Evolutionary conservation across 1,140 invertebrate genomes (phyloP), one percentile per base, ranked within the genome.

Genomic region (Heliconius hewitsoni): DNA sequence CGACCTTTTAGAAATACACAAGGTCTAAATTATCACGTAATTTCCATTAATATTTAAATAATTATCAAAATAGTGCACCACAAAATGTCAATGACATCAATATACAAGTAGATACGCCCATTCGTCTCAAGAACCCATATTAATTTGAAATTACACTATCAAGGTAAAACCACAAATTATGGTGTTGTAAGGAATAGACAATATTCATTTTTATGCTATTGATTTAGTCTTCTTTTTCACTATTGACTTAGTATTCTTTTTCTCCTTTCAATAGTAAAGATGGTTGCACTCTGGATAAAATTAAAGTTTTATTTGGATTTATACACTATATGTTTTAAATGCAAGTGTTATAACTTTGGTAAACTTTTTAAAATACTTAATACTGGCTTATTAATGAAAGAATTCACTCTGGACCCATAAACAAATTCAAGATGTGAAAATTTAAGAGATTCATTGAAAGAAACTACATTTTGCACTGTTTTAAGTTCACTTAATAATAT

Each of bases 401-500:
- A 73, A 71, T 90, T 88, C 18, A 86, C 84, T 55, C 92, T 82
- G 50, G 85, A 73, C 23, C 92, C 92, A 79, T 90, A 93, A 16
- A 91, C 80, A 86, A 91, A 93, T 79, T 93, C 92, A 72, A 93
- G 82, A 82, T 93, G 92, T 50, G 87, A 88, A 80, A 93, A 92
- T 74, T 90, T 86, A 57, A 87, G 72, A 16, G 82, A 85, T 81
- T 85, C 83, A 74, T 91, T 88, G 23, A 90, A 85, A 13, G 84
- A 71, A 37, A 86, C 78, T 76, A 79, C 82, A 13, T 82, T 84
- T 39, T 84, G 77, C 27, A 92, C 81, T 50, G 84, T 88, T 50
- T 85, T 86, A 16, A 93, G 79, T 70, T 81, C 84, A 16, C 30
- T 80, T 76, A 72, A 82, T 11, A 93, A 82, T 79, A 80, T 83